These are phyloP conservation scores for Palythoa grandis DNA, from an alignment of 92 coral and sea anemone species.

Conservation along the genomic window DNA sequence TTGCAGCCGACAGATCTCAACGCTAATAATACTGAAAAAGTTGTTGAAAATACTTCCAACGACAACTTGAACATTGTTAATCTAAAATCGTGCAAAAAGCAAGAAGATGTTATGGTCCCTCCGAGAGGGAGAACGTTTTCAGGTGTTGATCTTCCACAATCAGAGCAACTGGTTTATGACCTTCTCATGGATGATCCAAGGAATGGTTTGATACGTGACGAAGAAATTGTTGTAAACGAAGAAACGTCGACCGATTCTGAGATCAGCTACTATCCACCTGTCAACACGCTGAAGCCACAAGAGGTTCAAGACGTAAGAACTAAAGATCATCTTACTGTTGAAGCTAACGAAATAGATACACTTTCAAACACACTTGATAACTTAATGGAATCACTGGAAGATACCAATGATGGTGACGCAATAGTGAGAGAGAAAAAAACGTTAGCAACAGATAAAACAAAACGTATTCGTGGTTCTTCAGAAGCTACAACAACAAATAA, in stretches of 20 bases:
- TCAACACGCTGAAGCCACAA: background rate
- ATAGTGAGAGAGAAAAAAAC: background rate
- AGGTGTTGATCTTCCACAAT: background rate
- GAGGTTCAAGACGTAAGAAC: background rate
- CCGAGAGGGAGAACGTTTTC: background rate
- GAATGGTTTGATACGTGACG: background rate
- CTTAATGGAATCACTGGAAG: constrained; percentile 31
- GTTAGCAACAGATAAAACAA: background rate
- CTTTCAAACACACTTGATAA: constrained; percentile 30
- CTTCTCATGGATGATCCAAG: constrained; percentile 31
- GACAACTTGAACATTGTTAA: background rate
- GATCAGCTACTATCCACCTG: background rate
- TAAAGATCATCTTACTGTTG: background rate
- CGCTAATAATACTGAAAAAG: background rate
- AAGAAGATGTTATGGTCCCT: background rate
- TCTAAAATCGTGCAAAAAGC: background rate
- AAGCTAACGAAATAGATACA: background rate
- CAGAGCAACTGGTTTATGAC: constrained; percentile 38
- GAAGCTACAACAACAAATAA: background rate
- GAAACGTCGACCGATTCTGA: constrained; percentile 38
- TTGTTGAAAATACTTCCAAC: background rate
- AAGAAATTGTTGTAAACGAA: constrained; percentile 8
- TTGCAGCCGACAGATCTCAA: background rate
- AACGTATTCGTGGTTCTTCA: no score
- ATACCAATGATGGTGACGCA: background rate